Percentiles rank a stretch among this genome's conserved stretches.
These are phyloP conservation scores for Dendrocincla tyrannina DNA, from an alignment of 2,797 vertebrate species.

Conservation along the genomic window DNA sequence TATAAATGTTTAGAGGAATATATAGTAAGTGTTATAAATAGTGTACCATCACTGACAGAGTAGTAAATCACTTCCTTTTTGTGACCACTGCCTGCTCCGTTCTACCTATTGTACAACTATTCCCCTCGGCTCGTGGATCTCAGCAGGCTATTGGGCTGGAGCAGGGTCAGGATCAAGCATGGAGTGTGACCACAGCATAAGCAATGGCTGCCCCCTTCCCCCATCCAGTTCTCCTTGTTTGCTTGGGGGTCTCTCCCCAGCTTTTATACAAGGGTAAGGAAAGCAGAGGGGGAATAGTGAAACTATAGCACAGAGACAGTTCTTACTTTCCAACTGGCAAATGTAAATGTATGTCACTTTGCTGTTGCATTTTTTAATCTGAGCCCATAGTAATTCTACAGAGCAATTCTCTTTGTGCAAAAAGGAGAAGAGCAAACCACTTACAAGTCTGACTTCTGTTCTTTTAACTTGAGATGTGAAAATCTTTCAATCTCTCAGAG, in stretches of 20 bases:
- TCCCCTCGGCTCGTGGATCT: neutral
- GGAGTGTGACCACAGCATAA: neutral
- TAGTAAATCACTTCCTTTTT: conserved; percentile 59
- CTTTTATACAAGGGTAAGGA: neutral
- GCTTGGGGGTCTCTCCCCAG: neutral
- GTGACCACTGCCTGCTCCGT: neutral
- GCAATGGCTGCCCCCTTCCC: neutral
- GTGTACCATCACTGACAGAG: neutral
- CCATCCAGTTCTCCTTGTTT: neutral
- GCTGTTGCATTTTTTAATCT: neutral
- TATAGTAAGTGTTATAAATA: conserved; percentile 47
- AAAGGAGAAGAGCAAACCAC: neutral
- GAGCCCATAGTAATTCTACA: neutral
- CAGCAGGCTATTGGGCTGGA: neutral
- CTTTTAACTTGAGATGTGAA: conserved; percentile 21
- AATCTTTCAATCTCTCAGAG: neutral
- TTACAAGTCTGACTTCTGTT: neutral
- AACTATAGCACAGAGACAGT: neutral
- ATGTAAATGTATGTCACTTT: neutral
- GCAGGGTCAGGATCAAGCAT: neutral
- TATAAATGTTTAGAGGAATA: conserved; percentile 48
- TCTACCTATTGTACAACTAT: conserved; percentile 29
- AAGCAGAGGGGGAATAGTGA: neutral
- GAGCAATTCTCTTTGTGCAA: neutral
- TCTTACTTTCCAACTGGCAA: neutral